Conservation (phyloP, 1,140 invertebrate species). For the Brachionus calyciflorus region DNA sequence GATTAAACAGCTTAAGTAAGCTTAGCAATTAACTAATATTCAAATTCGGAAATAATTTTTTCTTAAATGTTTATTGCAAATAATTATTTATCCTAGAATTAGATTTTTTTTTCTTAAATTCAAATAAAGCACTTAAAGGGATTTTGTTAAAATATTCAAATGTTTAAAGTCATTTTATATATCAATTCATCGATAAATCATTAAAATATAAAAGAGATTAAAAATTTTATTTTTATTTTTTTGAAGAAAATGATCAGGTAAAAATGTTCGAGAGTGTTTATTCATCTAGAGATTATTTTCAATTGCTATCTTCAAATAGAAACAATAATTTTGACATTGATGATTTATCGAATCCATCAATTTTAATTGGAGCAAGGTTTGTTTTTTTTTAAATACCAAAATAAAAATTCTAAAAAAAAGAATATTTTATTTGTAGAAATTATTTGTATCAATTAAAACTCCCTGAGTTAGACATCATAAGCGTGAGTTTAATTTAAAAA, state of each 20-base stretch:
- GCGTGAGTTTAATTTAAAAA: neutral
- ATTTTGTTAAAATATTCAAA: too few relatives aligned
- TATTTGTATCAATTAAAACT: constrained; percentile 35
- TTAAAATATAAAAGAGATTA: neutral
- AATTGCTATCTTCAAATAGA: constrained; percentile 4
- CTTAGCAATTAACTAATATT: too few relatives aligned
- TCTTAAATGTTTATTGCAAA: neutral
- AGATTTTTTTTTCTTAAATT: too few relatives aligned
- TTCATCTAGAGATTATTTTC: constrained; percentile 24
- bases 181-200: neutral
- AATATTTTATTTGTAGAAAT: neutral
- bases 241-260: constrained; percentile 2
- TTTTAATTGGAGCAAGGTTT: constrained; percentile 20
- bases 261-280: constrained; percentile 36
- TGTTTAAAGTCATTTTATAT: neutral
- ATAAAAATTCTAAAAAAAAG: neutral
- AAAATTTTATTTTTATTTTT: neutral
- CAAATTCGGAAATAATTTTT: too few relatives aligned
- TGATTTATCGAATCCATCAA: neutral
- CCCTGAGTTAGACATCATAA: neutral
- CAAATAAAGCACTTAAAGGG: too few relatives aligned
- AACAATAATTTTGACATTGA: constrained; percentile 12
- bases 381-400: neutral
- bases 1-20: too few relatives aligned
- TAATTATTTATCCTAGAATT: constrained; percentile 3